Evolutionary conservation across 2,797 vertebrate species (phyloP).

Genomic region (Podargus strigoides): DNA sequence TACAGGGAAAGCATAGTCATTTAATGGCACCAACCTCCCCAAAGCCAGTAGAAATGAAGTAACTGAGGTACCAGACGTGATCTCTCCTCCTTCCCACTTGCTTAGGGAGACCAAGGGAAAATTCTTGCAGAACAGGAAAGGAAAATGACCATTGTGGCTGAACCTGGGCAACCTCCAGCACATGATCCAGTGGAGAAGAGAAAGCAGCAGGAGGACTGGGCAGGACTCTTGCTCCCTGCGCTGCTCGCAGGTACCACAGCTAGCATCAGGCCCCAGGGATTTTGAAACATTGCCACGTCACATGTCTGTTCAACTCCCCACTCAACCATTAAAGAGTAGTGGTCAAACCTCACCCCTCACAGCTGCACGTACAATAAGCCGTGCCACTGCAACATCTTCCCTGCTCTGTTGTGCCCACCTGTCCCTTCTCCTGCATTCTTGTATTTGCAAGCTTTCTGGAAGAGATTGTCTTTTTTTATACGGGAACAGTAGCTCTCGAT

Average conservation of each 20-base stretch:
- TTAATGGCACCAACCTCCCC: background rate
- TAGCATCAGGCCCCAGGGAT: background rate
- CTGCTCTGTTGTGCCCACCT: background rate
- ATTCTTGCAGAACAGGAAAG: background rate
- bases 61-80: background rate
- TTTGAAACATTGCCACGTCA: background rate
- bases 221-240: rapidly evolving
- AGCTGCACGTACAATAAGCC: rapidly evolving
- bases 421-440: rapidly evolving
- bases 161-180: background rate
- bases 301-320: background rate
- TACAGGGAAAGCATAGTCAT: rapidly evolving
- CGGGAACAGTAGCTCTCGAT: rapidly evolving
- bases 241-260: background rate
- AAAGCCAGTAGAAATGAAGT: background rate
- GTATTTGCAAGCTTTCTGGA: background rate
- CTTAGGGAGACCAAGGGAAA: background rate
- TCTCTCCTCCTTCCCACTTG: background rate
- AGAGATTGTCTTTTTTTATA: background rate
- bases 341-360: background rate
- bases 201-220: rapidly evolving
- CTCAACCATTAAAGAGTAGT: rapidly evolving
- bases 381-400: rapidly evolving
- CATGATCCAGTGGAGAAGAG: rapidly evolving
- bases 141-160: rapidly evolving